Evolutionary conservation across 2,797 vertebrate genomes (phyloP).

Genomic region (Myotis vivesi): DNA sequence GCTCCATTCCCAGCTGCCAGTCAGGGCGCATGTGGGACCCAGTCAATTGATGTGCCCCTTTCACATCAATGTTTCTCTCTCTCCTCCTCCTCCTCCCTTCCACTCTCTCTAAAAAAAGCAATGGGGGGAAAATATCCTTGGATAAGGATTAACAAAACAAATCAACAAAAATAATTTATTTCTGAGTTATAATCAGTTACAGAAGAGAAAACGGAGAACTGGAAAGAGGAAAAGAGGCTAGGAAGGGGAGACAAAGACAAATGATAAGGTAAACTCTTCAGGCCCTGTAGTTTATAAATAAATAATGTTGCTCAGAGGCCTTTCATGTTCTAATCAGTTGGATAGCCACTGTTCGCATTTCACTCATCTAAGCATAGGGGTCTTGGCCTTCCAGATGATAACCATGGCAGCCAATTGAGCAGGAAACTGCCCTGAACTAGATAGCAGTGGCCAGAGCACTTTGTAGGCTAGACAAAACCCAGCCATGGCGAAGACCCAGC

Average conservation of each 20-base stretch:
- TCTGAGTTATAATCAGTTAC: constrained; percentile 40
- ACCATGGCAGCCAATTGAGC: neutral
- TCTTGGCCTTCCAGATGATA: neutral
- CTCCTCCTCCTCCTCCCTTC: neutral
- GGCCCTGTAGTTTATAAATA: neutral
- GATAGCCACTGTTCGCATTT: neutral
- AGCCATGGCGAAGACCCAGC: neutral
- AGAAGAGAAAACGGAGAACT: neutral
- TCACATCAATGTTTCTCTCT: neutral
- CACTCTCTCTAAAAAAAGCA: no score
- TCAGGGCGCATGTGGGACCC: no score
- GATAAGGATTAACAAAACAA: neutral
- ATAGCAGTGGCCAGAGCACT: neutral
- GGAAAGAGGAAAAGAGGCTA: neutral
- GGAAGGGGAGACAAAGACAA: neutral
- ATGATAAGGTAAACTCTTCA: neutral
- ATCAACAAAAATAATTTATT: constrained; percentile 17
- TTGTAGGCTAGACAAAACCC: neutral
- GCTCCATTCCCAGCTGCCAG: no score
- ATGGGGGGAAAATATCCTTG: no score
- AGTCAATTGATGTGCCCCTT: no score
- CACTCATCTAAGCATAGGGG: neutral
- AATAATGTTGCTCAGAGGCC: neutral
- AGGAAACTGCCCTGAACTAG: neutral
- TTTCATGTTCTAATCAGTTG: neutral